Evolutionary conservation across 2,888 invertebrate species (phyloP), one percentile per base, ranked within the genome.

Genomic region (Perdita meconis): DNA sequence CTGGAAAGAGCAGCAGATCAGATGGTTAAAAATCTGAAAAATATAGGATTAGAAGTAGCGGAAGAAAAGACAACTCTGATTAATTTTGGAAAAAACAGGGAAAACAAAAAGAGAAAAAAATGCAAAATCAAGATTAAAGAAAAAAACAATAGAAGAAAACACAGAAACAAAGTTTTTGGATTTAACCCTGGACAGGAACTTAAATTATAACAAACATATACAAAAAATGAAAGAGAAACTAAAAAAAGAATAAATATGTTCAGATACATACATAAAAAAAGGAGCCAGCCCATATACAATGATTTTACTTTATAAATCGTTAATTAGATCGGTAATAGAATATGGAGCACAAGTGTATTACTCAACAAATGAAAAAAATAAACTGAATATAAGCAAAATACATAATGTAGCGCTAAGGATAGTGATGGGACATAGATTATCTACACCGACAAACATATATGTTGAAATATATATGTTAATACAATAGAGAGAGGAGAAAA

Each of bases 281-380:
- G 51, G 50, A 5, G 22, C 22, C 1, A 34, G n/a, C 6, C 55
- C 30, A 1, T 2, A 2, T 0, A 16, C 8, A 1, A 34, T 34
- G 34, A 0, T 55, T 2, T 22, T 40, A 0, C 12, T 64, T 0
- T 53, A 38, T 8, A 64, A 16, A 16, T 3, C 16, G 0, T 13
- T 64, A 4, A 3, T 64, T 0, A 40, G 53, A 12, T 64, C 64
- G 0, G 36, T 38, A 0, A 53, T 64, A 1, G 40, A 64, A 40
- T 64, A 64, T 24, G 64, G 53, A 0, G n/a, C n/a, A n/a, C n/a
- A n/a, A n/a, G n/a, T n/a, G n/a, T n/a, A n/a, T n/a, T n/a, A n/a
- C n/a, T n/a, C n/a, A n/a, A n/a, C n/a, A n/a, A n/a, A n/a, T n/a
- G n/a, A n/a, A n/a, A n/a, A n/a, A 30, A 2, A 30, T 4, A 4